Evolutionary conservation across 2,113 vertebrate species (phyloP).

Genomic region (Proteles cristata): DNA sequence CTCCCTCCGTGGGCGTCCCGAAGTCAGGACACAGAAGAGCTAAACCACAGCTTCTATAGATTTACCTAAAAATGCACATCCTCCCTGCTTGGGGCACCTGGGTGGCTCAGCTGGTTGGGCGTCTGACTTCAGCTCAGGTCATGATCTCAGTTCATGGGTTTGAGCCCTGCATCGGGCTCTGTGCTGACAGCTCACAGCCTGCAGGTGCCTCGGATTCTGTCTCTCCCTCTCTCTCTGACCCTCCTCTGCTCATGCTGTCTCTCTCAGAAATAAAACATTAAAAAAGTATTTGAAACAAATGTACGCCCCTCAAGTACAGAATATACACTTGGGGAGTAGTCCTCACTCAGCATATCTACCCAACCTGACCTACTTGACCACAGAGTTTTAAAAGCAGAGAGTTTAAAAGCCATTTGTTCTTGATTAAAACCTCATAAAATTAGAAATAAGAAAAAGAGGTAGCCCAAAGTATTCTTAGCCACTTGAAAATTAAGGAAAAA

Average conservation of each 20-base stretch:
- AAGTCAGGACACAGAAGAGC: too few relatives aligned
- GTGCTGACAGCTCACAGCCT: too few relatives aligned
- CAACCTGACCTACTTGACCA: not conserved
- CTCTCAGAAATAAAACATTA: not conserved
- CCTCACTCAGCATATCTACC: not conserved
- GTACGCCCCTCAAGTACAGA: not conserved
- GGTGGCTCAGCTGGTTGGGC: too few relatives aligned
- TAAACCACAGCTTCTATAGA: rapidly evolving
- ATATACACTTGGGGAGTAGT: too few relatives aligned
- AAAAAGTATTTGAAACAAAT: not conserved
- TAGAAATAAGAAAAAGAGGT: not conserved
- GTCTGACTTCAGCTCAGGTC: too few relatives aligned
- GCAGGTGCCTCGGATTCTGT: too few relatives aligned
- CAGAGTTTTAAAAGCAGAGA: not conserved
- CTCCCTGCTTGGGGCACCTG: too few relatives aligned
- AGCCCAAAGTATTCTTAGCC: not conserved
- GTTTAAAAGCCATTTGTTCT: not conserved
- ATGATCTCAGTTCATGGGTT: too few relatives aligned
- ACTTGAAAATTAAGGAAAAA: not conserved
- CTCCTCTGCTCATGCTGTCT: too few relatives aligned
- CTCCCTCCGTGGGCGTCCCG: not conserved
- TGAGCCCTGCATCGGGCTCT: too few relatives aligned
- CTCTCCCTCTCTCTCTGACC: too few relatives aligned
- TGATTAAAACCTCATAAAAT: not conserved
- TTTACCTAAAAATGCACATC: not conserved